Evolutionary conservation across 2,888 invertebrate genomes (phyloP), one percentile per base, ranked within the genome.

Genomic region (Andrena bucephala): DNA sequence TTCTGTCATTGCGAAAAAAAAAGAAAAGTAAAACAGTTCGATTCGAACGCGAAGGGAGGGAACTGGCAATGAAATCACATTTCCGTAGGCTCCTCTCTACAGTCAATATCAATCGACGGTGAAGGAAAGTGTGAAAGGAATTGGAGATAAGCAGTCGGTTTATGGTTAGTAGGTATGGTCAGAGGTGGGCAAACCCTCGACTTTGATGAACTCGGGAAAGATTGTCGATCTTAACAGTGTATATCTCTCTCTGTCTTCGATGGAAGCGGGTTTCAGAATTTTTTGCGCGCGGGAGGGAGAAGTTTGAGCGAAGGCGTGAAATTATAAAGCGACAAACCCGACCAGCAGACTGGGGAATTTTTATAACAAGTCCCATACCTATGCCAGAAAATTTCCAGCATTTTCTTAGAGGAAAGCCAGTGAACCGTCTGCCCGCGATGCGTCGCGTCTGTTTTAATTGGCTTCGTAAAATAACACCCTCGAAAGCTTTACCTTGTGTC

Each of bases 251-350:
- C n/a, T 2, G 36, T 2, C 29, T 16, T 10, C 10, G 42, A 16
- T 42, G 16, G 4, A 16, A 42, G 8, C 24, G 8, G 36, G 31
- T 42, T 59, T 59, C 5, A 10, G 36, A 7, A 24, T 10, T 13
- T 54, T 60, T 33, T 20, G 16, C 42, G 42, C 13, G 42, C 4
- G 1, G 5, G 42, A 13, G 13, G 42, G 63, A 8, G 29, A 8
- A 29, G 13, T 66, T 54, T 31, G n/a, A 16, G 1, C 5, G 16
- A 13, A 8, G 20, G 29, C 7, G 33, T 16, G 20, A 36, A 62
- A 67, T 78, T 62, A 77, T 52, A 66, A 60, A 73, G 29, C 52
- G 67, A 29, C 52, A 10, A 74, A 42, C 8, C 42, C 31, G 24
- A 67, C 54, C 52, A 42, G 24, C 29, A 20, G 10, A 36, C 16